A percentile compares a stretch with the other conserved stretches of the same genome.
Evolutionary conservation across 1,140 invertebrate species (phyloP).

Genomic region (Zaprionus davidi): DNA sequence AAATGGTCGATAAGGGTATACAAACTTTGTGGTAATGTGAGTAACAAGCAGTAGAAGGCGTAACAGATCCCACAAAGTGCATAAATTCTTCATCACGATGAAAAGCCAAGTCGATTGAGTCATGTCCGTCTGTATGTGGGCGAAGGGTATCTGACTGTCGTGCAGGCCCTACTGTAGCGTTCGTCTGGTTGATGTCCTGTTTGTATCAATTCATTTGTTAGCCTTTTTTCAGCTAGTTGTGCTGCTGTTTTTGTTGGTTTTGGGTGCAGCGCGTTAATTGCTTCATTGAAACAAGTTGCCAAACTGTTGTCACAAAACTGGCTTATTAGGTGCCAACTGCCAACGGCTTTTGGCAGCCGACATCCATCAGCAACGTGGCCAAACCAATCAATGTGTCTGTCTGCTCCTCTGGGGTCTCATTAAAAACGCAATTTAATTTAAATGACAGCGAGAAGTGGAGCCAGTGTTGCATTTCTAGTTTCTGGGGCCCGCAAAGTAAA

Average conservation of each 20-base stretch:
- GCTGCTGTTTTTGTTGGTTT: conserved; percentile 25
- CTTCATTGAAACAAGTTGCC: conserved; percentile 78
- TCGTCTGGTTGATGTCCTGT: conserved; percentile 57
- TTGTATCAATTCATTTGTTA: conserved; percentile 68
- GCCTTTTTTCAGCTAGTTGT: conserved; percentile 4
- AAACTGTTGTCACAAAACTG: conserved; percentile 55
- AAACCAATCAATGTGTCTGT: not conserved
- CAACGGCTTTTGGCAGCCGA: conserved; percentile 57
- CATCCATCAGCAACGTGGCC: conserved; percentile 27
- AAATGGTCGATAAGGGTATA: too few species aligned
- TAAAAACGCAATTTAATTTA: conserved; percentile 63
- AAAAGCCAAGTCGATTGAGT: too few species aligned
- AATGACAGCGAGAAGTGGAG: conserved; percentile 34
- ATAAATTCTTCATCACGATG: too few species aligned
- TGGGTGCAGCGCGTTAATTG: conserved; percentile 62
- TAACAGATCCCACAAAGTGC: too few species aligned
- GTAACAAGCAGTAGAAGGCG: too few species aligned
- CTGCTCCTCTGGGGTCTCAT: conserved; percentile 28
- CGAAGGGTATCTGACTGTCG: too few species aligned
- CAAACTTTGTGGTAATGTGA: too few species aligned
- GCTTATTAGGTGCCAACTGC: conserved; percentile 75
- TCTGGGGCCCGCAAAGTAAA: conserved; percentile 19
- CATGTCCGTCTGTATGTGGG: too few species aligned
- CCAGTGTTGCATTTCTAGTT: conserved; percentile 32
- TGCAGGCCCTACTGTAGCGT: too few species aligned